Evolutionary conservation across 2,797 vertebrate genomes (phyloP), one percentile per base, ranked within the genome.

Genomic region (Eupleurogrammus muticus): DNA sequence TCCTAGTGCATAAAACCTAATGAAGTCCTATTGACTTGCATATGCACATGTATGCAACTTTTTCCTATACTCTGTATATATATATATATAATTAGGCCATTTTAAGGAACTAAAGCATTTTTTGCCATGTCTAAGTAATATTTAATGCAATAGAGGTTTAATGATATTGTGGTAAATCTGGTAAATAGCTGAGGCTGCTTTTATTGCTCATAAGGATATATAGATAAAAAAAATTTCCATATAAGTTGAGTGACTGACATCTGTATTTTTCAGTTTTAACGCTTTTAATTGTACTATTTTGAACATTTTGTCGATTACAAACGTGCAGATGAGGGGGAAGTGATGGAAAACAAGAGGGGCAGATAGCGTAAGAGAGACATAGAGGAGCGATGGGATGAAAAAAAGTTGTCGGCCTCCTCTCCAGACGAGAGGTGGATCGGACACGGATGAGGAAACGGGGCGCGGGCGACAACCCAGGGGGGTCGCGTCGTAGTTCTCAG

Each of bases 341-440:
- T 44, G n/a, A 48, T 60, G 38, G 16, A 52, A 68, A 70, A 67
- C 11, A 42, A 35, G 44, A 56, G 68, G 21, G 6, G 3, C 3
- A 6, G 12, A 10, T 34, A 35, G 21, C 70, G 50, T 19, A 50
- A 21, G 40, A 57, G 36, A 75, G 52, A n/a, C n/a, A n/a, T n/a
- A n/a, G 35, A 61, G 40, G 75, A 73, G 68, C 55, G 48, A 80
- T 17, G 6, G 51, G 44, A 73, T 13, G 55, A 35, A 70, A 77
- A 58, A 77, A 58, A 68, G 20, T 78, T 79, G 77, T 86, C 83
- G 80, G 57, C 70, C 63, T 73, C 70, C 63, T 80, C 77, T 89
- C 77, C 61, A 85, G 70, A 89, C 77, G 71, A 85, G 87, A 88
- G 86, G 75, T 65, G 82, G 73, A 84, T 81, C 77, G 79, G 76